These are phyloP conservation scores for Campoplex capitator DNA, from an alignment of 2,888 invertebrate species.

Conservation along the genomic window DNA sequence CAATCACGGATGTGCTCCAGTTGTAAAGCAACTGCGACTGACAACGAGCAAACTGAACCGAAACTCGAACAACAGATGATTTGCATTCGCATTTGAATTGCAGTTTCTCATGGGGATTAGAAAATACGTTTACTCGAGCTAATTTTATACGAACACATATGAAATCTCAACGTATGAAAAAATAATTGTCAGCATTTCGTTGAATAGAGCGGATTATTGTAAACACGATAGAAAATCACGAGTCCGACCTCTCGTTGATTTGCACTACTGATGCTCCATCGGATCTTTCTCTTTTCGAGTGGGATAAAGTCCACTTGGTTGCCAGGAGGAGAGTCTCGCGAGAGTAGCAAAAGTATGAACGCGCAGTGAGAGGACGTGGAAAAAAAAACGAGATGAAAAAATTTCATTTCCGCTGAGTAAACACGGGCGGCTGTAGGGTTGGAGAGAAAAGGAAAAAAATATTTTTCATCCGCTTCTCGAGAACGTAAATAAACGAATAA, in stretches of 20 bases:
- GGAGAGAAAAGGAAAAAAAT: not conserved
- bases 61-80: not conserved
- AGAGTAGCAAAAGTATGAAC: not conserved
- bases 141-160: not conserved
- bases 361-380: not conserved
- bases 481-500: slow-evolving; percentile 15
- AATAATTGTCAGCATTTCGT: not conserved
- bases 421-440: not conserved
- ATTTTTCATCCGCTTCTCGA: not conserved
- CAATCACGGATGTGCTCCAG: not conserved
- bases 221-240: slow-evolving; percentile 21
- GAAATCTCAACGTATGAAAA: not conserved
- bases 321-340: not conserved
- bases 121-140: not conserved
- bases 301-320: slow-evolving; percentile 29
- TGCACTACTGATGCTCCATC: slow-evolving; percentile 61
- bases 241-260: slow-evolving; percentile 67
- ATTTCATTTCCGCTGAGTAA: slow-evolving; percentile 58
- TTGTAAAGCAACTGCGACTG: not conserved
- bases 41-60: not conserved
- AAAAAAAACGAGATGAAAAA: slow-evolving; percentile 53
- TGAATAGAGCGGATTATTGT: not conserved
- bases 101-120: not conserved
- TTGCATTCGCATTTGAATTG: not conserved
- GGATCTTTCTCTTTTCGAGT: slow-evolving; percentile 21